Base-by-base conservation (phyloP, 1,140 invertebrate species). In the Drosophila sproati region DNA sequence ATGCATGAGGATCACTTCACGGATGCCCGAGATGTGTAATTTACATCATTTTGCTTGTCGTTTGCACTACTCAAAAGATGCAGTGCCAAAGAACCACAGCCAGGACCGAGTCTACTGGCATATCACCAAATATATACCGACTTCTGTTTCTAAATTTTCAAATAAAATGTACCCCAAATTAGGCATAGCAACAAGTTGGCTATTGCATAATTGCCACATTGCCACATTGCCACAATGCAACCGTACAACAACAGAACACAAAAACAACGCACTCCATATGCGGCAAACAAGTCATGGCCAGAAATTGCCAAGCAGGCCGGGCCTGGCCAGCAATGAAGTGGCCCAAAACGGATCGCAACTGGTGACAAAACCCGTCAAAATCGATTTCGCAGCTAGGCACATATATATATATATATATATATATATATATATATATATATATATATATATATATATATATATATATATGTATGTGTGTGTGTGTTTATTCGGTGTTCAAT, bases 341-440 rank as follows among this genome's bases (percentile, higher is more conserved):
- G 4, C 54, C 54, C 29, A 20, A 56, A 56, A 29, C 8, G 28
- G 31, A 32, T 2, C 31, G 29, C 31, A n/a, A 6, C 29, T 31
- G n/a, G 32, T 37, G 54, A 5, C 6, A 56, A 56, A 56, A 56
- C 31, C 28, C 37, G 28, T 56, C 20, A 39, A 56, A 56, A 31
- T 28, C 12, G 8, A 35, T n/a, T 31, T 56, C 20, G 37, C 7
- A 56, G 29, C 35, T 35, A n/a, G 54, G 37, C 31, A 28, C 20
- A 12, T n/a, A n/a, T n/a, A n/a, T n/a, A n/a, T n/a, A n/a, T 20
- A 20, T 20, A 20, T 20, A 20, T 20, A 20, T 20, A 20, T n/a
- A n/a, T n/a, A n/a, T 20, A 20, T n/a, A n/a, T n/a, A n/a, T n/a
- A 12, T 12, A 12, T 20, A 20, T 20, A 20, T 20, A 20, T 20